A percentile compares a stretch with the other conserved stretches of the same genome.
These are phyloP conservation scores for Lithophane leautieri DNA, from an alignment of 2,888 invertebrate genomes.

Conservation along the genomic window DNA sequence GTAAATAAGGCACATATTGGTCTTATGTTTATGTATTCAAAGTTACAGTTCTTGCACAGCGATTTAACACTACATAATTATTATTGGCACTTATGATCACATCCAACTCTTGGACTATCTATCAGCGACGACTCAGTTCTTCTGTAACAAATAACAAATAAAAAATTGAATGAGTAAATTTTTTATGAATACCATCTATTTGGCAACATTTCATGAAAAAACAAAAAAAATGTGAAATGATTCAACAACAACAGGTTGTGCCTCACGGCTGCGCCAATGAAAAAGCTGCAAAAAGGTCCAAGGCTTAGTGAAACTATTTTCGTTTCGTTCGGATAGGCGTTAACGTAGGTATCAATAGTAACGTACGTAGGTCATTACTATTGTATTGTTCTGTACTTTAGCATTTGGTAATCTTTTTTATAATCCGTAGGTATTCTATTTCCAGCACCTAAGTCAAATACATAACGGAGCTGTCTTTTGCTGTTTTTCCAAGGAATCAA, in stretches of 20 bases:
- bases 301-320: not conserved
- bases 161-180: no score
- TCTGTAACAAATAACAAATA: conserved; percentile 61
- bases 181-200: no score
- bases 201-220: not conserved
- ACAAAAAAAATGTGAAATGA: not conserved
- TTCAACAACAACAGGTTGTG: not conserved
- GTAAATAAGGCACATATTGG: conserved; percentile 23
- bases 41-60: conserved; percentile 51
- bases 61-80: conserved; percentile 54
- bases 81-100: conserved; percentile 68
- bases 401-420: not conserved
- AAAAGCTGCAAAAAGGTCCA: not conserved
- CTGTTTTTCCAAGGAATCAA: not conserved
- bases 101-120: conserved; percentile 37
- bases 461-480: not conserved
- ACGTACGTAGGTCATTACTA: not conserved
- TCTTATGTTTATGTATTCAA: conserved; percentile 56
- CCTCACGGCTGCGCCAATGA: not conserved
- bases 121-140: conserved; percentile 51
- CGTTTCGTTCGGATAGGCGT: not conserved
- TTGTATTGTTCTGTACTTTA: not conserved
- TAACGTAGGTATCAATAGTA: not conserved
- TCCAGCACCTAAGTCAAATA: not conserved
- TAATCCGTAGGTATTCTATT: not conserved